Base-by-base conservation (phyloP, 1,140 invertebrate species). In the Nephotettix cincticeps region DNA sequence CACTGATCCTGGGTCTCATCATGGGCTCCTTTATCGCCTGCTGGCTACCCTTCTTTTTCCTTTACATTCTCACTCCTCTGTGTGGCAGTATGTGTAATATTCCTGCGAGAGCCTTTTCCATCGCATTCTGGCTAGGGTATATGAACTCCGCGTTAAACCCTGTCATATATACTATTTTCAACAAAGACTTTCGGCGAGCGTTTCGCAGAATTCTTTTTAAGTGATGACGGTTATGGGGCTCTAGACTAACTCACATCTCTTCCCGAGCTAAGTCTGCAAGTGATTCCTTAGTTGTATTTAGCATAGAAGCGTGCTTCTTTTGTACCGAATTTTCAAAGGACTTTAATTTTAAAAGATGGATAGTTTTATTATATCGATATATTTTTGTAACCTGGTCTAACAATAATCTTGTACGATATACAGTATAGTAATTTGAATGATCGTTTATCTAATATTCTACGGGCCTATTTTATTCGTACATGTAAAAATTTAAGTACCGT, bases 1-100 rank as follows among this genome's bases (percentile, higher is more conserved):
- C 98, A 0, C 84, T 99, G 2, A 97, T 99, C 71, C 83, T 99
- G 58, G 98, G 97, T 36, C 87, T 99, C 58, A 99, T 99, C 73
- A 98, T 99, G 94, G 96, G 96, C 68, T 96, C 96, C 71, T 99
- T 99, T 81, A 99, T 99, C 77, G 89, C 96, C 40, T 99, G 96
- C 78, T 99, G 98, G 98, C 85, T 99, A 76, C 98, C 98, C 0
- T 99, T 99, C 83, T 99, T 99, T 87, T 91, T 97, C 78, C 86
- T 97, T 51, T 97, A 97, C 80, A 95, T 97, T 75, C 80, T 96
- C 36, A 91, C 91, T 76, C 93, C 95, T 0, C 83, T 94, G 21
- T 95, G 93, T 78, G 79, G 79, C 40, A 28, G 13, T 11, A 74
- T 75, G 0, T 90, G 93, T 80, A 81, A 89, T 17, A 94, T 96